Evolutionary conservation across 2,113 vertebrate species (phyloP).

Genomic region (Cottus gobio): DNA sequence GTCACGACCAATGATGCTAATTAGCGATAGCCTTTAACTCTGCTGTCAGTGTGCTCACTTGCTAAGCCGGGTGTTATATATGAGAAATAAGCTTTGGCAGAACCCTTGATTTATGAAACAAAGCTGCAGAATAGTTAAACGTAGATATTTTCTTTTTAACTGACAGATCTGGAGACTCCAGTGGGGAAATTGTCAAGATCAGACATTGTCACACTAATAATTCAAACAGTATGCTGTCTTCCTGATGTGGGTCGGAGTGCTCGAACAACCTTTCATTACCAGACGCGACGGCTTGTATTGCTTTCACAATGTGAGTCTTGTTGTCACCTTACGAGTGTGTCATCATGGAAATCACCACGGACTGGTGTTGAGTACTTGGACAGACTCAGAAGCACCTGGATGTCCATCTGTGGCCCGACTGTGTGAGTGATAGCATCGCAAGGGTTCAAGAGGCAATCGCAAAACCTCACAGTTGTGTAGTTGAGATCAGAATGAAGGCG

Average conservation of each 20-base stretch:
- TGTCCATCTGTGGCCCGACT: background rate
- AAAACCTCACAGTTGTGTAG: too few relatives aligned
- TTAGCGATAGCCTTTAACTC: constrained; percentile 24
- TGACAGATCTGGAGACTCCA: background rate
- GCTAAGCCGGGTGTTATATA: background rate
- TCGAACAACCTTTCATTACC: background rate
- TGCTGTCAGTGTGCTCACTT: background rate
- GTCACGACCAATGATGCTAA: constrained; percentile 36
- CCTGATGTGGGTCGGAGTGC: background rate
- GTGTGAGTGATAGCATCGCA: background rate
- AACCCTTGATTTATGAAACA: background rate
- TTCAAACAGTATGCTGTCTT: background rate
- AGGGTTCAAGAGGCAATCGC: background rate
- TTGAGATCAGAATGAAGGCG: too few relatives aligned
- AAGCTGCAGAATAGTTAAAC: background rate
- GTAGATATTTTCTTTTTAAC: background rate
- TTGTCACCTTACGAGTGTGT: background rate
- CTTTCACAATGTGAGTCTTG: background rate
- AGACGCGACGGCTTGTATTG: background rate
- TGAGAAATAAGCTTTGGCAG: background rate
- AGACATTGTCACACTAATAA: background rate
- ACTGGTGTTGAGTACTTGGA: background rate
- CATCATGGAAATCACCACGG: background rate
- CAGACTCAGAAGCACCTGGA: too few relatives aligned
- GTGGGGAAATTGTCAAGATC: background rate